Percentiles rank a stretch among this genome's conserved stretches.
These are phyloP conservation scores for Lochmaea crataegi DNA, from an alignment of 2,888 invertebrate genomes.

Conservation along the genomic window DNA sequence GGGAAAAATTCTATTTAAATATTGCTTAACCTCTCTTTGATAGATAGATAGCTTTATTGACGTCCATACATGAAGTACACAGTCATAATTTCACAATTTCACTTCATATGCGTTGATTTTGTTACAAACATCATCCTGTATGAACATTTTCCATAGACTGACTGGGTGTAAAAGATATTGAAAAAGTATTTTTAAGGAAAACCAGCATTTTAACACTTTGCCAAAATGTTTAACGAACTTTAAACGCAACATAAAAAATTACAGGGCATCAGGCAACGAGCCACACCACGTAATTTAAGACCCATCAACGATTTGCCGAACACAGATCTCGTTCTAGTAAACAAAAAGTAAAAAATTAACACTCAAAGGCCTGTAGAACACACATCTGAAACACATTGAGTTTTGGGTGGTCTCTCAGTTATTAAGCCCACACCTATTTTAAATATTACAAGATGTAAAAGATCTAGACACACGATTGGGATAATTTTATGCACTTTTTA, in stretches of 20 bases:
- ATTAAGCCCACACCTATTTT: constrained; percentile 39
- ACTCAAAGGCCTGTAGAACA: constrained; percentile 35
- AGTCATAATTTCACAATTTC: no score
- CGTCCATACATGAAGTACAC: no score
- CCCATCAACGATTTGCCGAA: constrained; percentile 30
- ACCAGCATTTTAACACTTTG: constrained; percentile 12
- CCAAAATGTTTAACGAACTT: constrained; percentile 23
- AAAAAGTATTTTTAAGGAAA: neutral
- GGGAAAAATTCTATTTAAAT: no score
- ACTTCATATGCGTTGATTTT: no score
- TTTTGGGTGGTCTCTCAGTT: constrained; percentile 41
- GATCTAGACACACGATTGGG: constrained; percentile 36
- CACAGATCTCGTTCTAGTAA: constrained; percentile 33
- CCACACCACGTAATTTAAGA: constrained; percentile 26
- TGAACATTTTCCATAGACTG: no score
- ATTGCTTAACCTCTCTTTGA: no score
- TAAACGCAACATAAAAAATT: constrained; percentile 28
- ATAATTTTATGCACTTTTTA: constrained; percentile 41
- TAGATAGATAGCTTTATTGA: no score
- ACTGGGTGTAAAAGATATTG: no score
- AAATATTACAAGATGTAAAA: constrained; percentile 39
- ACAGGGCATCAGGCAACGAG: constrained; percentile 24
- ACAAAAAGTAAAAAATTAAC: constrained; percentile 34
- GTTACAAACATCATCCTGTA: no score
- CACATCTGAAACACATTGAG: constrained; percentile 36